Evolutionary conservation across 1,140 invertebrate genomes (phyloP).

Genomic region (Penaeus chinensis): DNA sequence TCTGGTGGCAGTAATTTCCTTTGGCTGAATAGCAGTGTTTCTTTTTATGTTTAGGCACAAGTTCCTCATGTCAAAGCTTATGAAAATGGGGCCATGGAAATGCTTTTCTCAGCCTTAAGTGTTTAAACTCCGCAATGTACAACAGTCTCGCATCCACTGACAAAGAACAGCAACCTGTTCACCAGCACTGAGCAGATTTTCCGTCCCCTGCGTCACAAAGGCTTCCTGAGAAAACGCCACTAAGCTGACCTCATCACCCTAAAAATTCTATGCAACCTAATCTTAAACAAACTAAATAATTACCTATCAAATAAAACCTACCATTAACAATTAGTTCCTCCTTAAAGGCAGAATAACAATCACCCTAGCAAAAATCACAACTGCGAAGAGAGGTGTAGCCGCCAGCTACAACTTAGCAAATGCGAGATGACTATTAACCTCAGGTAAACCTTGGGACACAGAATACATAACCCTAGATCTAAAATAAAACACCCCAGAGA

Average conservation of each 20-base stretch:
- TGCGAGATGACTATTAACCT: constrained; percentile 51
- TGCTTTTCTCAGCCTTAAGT: no score
- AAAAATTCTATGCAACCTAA: constrained; percentile 51
- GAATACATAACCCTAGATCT: constrained; percentile 48
- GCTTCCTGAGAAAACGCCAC: constrained; percentile 54
- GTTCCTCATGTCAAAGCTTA: no score
- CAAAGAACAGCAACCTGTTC: no score
- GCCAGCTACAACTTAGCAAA: constrained; percentile 49
- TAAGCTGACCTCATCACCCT: constrained; percentile 37
- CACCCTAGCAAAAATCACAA: constrained; percentile 54
- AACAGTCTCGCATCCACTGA: no score
- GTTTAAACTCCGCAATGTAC: no score
- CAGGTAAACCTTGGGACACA: constrained; percentile 48
- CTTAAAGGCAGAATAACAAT: constrained; percentile 50
- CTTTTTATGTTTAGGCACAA: no score
- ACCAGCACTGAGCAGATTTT: neutral
- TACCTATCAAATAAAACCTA: constrained; percentile 49
- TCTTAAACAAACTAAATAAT: constrained; percentile 50
- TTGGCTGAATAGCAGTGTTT: no score
- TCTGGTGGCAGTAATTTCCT: no score
- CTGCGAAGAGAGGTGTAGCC: constrained; percentile 40
- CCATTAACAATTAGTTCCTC: constrained; percentile 46
- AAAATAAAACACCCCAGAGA: constrained; percentile 47
- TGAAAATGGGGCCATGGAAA: no score
- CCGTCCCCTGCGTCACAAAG: constrained; percentile 51